Evolutionary conservation across 1,140 invertebrate species (phyloP), one percentile per base, ranked within the genome.

Genomic region (Gonatopus flavifemur): DNA sequence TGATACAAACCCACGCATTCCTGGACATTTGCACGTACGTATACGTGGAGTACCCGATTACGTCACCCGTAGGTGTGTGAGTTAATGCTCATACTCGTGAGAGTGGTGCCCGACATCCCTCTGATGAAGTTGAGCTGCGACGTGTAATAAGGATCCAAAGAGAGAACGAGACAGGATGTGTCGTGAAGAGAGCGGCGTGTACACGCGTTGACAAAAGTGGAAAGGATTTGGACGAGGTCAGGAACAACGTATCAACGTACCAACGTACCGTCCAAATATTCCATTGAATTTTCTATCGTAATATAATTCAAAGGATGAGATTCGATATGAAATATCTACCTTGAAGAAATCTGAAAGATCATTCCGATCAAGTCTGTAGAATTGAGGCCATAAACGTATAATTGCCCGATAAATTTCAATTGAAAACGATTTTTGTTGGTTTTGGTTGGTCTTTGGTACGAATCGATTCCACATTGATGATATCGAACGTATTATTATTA

Each of bases 51-150:
- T n/a, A n/a, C n/a, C n/a, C n/a, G n/a, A n/a, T n/a, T 16, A 40
- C 42, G 20, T 8, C 13, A 32, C 28, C 15, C 3, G 13, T 35
- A 48, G 48, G 52, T 21, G 44, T 44, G 62, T 67, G 65, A 66
- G 70, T 72, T 74, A 76, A 75, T 74, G 66, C 56, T 40, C 22
- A 36, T 48, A 54, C 45, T 52, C 57, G 62, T 63, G 62, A 64
- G 61, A 62, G 57, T 58, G 57, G 56, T 52, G 49, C n/a, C n/a
- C 61, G 63, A 69, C 68, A 68, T 72, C 58, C 57, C 62, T 58
- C 67, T 70, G 72, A 75, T 72, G 70, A 74, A 75, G 71, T 74
- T 74, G 74, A 75, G 62, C 69, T 61, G 64, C 70, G 69, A 73
- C 70, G 66, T 67, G 74, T 76, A 76, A 76, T 74, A 75, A 75